phyloP scores from a whole-genome alignment of 2,113 vertebrate species.

The Centropristis striata region DNA sequence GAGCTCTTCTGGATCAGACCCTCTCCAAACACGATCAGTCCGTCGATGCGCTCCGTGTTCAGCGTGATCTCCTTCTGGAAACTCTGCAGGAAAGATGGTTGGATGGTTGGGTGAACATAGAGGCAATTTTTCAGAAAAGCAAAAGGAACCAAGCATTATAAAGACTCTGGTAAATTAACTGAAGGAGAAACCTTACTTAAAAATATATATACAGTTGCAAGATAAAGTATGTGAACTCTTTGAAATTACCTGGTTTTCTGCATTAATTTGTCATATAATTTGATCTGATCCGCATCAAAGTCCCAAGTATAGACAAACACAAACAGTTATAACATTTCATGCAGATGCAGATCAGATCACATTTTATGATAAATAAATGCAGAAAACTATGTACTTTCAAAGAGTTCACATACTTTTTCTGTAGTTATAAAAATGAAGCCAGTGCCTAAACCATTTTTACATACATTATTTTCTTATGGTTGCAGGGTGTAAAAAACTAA shows the following conservation, averaged over 20 bases:
- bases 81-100: constrained; percentile 82
- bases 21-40: constrained; percentile 94
- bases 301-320: no score
- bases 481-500: neutral
- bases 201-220: no score
- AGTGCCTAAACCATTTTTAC: neutral
- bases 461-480: neutral
- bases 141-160: constrained; percentile 2
- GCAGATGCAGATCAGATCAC: no score
- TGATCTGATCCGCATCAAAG: no score
- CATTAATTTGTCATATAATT: no score
- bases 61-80: constrained; percentile 95
- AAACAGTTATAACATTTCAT: no score
- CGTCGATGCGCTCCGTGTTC: constrained; percentile 94
- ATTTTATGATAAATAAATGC: no score
- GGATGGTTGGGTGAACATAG: neutral
- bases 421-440: neutral
- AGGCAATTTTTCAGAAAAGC: constrained; percentile 6
- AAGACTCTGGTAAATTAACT: neutral
- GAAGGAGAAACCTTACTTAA: constrained; percentile 1
- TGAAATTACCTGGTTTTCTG: no score
- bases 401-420: no score
- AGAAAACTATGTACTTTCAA: no score
- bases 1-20: constrained; percentile 94
- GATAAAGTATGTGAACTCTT: no score